Evolutionary conservation across 2,888 invertebrate genomes (phyloP).

Genomic region (Hyalella azteca): DNA sequence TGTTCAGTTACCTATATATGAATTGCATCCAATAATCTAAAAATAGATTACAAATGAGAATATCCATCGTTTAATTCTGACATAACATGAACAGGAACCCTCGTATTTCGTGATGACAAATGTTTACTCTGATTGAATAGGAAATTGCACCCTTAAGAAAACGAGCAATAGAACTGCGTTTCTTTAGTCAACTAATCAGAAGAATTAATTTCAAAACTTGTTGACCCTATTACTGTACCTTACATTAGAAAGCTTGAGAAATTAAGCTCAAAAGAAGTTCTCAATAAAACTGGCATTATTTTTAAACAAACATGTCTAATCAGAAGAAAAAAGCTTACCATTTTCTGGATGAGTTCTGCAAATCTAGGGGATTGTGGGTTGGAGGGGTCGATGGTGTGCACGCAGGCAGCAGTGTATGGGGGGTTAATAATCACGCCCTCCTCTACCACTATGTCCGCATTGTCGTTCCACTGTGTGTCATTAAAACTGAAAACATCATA

Average conservation of each 20-base stretch:
- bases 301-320: neutral
- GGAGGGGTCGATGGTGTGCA: neutral
- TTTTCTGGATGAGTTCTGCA: neutral
- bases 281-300: neutral
- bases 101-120: neutral
- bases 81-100: neutral
- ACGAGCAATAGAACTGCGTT: neutral
- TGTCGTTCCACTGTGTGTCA: constrained; percentile 6
- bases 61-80: neutral
- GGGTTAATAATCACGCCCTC: neutral
- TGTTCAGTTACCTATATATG: neutral
- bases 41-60: neutral
- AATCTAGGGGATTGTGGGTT: neutral
- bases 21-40: neutral
- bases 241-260: neutral
- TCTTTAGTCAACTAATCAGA: neutral
- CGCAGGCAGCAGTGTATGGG: constrained; percentile 1
- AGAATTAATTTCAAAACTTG: neutral
- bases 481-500: neutral
- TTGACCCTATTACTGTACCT: neutral
- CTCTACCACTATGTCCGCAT: constrained; percentile 15
- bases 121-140: too few species aligned
- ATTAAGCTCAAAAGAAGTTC: neutral
- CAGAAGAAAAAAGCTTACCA: neutral
- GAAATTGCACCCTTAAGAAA: too few species aligned